Percentiles rank a stretch among this genome's conserved stretches.
Evolutionary conservation across 2,797 vertebrate genomes (phyloP).

Genomic region (Ibycter americanus): DNA sequence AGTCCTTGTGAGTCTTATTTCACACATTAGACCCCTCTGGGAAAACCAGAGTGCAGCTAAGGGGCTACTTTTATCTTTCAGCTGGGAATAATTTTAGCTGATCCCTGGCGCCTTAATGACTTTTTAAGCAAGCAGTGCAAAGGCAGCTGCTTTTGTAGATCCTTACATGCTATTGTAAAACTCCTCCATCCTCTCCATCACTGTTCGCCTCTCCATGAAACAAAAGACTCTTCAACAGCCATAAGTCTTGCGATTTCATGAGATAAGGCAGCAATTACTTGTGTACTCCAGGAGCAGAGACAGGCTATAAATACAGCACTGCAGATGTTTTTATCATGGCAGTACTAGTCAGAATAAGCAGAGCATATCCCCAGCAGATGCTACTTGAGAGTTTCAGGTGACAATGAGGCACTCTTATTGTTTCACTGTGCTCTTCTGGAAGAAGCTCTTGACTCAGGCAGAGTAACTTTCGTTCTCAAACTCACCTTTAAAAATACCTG

Average conservation of each 20-base stretch:
- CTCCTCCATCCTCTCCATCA: not conserved
- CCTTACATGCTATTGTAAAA: not conserved
- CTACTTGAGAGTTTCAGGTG: not conserved
- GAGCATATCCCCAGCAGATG: not conserved
- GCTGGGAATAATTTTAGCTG: not conserved
- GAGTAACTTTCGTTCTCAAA: not conserved
- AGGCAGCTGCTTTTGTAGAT: not conserved
- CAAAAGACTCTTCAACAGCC: not conserved
- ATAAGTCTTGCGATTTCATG: not conserved
- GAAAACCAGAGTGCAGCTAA: not conserved
- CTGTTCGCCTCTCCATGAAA: not conserved
- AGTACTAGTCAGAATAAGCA: not conserved
- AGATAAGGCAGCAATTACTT: not conserved
- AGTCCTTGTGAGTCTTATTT: not conserved
- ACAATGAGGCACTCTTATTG: not conserved
- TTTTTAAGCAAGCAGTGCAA: not conserved
- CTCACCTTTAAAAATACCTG: not conserved
- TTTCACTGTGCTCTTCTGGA: not conserved
- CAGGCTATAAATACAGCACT: not conserved
- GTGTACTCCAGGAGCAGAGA: not conserved
- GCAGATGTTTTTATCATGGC: not conserved
- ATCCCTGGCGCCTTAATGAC: not conserved
- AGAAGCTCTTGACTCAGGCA: not conserved
- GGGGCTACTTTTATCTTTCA: not conserved
- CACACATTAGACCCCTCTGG: not conserved